phyloP scores from a whole-genome alignment of 2,797 vertebrate species.

The Muscicapa striata region DNA sequence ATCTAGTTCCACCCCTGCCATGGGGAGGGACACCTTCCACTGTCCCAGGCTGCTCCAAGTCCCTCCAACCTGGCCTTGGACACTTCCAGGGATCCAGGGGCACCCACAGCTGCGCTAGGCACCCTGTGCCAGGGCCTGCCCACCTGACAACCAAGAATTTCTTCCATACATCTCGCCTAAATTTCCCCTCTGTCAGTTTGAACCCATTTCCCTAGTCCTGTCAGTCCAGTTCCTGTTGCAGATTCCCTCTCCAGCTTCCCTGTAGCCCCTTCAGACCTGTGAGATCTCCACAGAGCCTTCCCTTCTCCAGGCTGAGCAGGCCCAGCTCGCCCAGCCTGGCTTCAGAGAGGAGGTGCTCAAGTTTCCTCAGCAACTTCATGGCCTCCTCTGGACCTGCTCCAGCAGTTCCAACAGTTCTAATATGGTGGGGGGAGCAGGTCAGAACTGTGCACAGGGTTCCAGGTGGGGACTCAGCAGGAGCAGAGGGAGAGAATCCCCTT shows the following conservation, averaged over 20 bases:
- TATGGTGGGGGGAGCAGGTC: rapidly evolving
- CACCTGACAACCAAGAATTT: neutral
- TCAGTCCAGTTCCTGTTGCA: rapidly evolving
- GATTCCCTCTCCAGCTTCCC: neutral
- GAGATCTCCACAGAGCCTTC: neutral
- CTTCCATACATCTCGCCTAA: neutral
- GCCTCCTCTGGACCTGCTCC: neutral
- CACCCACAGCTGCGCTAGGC: neutral
- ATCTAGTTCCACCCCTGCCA: rapidly evolving
- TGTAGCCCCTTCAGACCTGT: neutral
- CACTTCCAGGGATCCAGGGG: neutral
- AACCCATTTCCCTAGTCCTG: neutral
- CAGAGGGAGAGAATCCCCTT: neutral
- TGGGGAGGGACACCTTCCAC: neutral
- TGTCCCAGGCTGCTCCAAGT: neutral
- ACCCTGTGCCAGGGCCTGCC: rapidly evolving
- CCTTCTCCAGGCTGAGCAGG: neutral
- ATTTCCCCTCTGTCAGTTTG: rapidly evolving
- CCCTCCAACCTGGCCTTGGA: rapidly evolving
- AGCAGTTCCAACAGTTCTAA: neutral
- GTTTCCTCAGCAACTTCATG: rapidly evolving
- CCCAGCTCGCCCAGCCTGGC: neutral
- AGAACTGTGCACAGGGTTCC: neutral
- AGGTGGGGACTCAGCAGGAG: neutral
- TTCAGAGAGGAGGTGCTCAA: neutral